Evolutionary conservation across 2,113 vertebrate genomes (phyloP).

Genomic region (Okapia johnstoni): DNA sequence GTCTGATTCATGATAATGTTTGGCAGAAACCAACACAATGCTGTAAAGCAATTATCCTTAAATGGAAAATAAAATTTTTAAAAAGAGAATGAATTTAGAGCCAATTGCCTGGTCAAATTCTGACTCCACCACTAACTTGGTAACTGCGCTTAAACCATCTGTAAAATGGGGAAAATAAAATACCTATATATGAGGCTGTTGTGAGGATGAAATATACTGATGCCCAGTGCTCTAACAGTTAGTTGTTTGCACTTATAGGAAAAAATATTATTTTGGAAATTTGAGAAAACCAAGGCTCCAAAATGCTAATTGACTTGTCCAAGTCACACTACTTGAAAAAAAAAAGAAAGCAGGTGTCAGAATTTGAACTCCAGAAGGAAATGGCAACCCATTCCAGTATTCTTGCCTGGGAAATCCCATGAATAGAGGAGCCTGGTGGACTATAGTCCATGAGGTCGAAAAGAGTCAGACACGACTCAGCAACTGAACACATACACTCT

Average conservation of each 20-base stretch:
- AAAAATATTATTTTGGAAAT: not conserved
- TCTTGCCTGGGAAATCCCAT: not conserved
- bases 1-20: not conserved
- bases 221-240: not conserved
- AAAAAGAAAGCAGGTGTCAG: not conserved
- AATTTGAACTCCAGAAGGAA: not conserved
- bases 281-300: not conserved
- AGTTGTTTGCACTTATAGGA: not conserved
- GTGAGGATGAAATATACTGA: not conserved
- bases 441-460: not conserved
- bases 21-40: not conserved
- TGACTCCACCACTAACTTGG: not conserved
- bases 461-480: not conserved
- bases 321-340: not conserved
- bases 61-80: not conserved
- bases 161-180: not conserved
- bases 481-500: not conserved
- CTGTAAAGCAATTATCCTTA: not conserved
- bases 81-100: not conserved
- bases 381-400: not conserved
- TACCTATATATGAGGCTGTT: not conserved
- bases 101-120: not conserved
- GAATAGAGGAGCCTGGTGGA: not conserved
- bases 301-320: not conserved
- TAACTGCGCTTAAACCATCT: not conserved